Base-by-base conservation (phyloP, 2,888 invertebrate species). In the Dryobota labecula region DNA sequence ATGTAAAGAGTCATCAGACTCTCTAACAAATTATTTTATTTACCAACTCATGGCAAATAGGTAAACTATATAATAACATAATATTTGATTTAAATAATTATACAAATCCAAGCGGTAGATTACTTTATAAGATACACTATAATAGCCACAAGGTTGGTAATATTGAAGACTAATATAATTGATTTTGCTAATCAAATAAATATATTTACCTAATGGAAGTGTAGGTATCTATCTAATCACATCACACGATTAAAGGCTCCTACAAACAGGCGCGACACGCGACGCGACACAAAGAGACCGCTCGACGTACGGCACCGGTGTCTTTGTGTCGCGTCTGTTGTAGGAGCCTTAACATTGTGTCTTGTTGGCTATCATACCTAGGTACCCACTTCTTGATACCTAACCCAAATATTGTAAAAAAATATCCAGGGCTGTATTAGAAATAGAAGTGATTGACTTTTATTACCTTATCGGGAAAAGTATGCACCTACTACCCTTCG, bases 101-200 rank as follows among this genome's bases (percentile, higher is more conserved):
- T n/a, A 33, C 3, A 45, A 57, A 24, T 38, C 20, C 30, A 33
- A 70, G 5, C 24, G 15, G 30, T 30, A 20, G 27, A 30, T 30
- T 45, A 45, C 8, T 54, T 15, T 20, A 20, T 15, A 15, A 18
- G n/a, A 8, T 20, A 43, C 18, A 36, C 33, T 43, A 69, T 69
- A 15, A 36, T 24, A 33, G 38, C n/a, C n/a, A n/a, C n/a, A 0
- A 62, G 33, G 41, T 43, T 65, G 27, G 8, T 47, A 33, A 33
- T 53, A 53, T 2, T 61, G 15, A 13, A 73, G 0, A 20, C 11
- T 27, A 18, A 27, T 64, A 36, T 30, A 15, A 57, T 49, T 45
- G 13, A 65, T 33, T 41, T 73, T 36, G 18, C 18, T 56, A 41
- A 27, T 65, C 30, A 24, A 24, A 30, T 27, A 18, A n/a, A 51